These are phyloP conservation scores for Arctopsyche grandis DNA, from an alignment of 1,140 invertebrate species.

Conservation along the genomic window DNA sequence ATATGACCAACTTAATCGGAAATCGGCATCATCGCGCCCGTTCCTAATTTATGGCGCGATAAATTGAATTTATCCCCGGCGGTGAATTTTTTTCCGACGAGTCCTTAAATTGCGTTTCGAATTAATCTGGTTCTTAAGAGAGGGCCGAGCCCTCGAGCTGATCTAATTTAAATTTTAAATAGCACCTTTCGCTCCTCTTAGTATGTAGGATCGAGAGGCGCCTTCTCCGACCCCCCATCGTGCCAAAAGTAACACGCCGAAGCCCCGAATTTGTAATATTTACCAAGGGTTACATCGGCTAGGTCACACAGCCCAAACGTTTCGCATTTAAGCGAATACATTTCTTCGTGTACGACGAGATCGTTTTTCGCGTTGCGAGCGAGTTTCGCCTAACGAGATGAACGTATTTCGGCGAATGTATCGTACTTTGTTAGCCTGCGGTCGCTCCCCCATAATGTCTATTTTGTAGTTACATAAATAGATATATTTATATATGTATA, in stretches of 20 bases:
- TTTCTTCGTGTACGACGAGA: no score
- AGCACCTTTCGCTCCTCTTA: slow-evolving; percentile 14
- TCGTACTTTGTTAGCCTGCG: not conserved
- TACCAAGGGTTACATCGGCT: not conserved
- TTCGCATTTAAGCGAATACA: no score
- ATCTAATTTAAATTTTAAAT: slow-evolving; percentile 31
- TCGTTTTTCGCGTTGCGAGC: no score
- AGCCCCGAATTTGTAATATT: not conserved
- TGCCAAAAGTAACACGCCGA: slow-evolving; percentile 6
- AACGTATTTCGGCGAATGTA: not conserved
- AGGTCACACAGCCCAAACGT: no score
- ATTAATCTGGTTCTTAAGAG: slow-evolving; percentile 20
- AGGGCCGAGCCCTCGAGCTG: not conserved
- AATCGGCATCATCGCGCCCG: not conserved
- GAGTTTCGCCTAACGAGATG: no score
- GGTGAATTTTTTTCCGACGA: slow-evolving; percentile 20
- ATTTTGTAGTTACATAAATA: no score
- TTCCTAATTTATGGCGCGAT: slow-evolving; percentile 29
- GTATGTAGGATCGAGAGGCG: slow-evolving; percentile 10
- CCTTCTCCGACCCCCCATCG: not conserved
- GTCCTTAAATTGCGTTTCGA: slow-evolving; percentile 28
- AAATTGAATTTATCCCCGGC: slow-evolving; percentile 32
- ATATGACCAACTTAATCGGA: not conserved
- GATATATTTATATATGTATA: no score
- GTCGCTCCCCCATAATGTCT: not conserved